A percentile compares a stretch with the other conserved stretches of the same genome.
phyloP scores from a whole-genome alignment of 2,797 vertebrate genomes.

The Cryptoblepharus egeriae region DNA sequence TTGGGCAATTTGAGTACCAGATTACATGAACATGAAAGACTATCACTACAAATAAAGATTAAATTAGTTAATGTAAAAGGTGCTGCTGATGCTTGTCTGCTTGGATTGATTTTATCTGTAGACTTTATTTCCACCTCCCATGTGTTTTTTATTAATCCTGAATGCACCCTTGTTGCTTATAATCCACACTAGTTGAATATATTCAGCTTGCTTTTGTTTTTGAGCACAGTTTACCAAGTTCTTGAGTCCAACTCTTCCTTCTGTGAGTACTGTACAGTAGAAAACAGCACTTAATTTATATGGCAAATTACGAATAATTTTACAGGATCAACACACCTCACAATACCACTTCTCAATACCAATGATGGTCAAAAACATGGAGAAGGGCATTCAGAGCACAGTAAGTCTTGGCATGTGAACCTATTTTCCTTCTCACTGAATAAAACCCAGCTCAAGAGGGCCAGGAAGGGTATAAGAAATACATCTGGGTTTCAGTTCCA shows the following conservation, averaged over 20 bases:
- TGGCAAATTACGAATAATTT: conserved; percentile 6
- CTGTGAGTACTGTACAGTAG: not conserved
- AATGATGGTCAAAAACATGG: accelerated
- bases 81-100: conserved; percentile 15
- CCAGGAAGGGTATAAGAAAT: not conserved
- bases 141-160: not conserved
- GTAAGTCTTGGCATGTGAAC: not conserved
- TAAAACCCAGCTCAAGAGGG: not conserved
- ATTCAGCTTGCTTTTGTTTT: not conserved
- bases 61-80: conserved; percentile 40
- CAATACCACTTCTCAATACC: not conserved
- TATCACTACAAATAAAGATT: conserved; percentile 18
- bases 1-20: conserved; percentile 12
- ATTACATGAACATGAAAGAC: conserved; percentile 1
- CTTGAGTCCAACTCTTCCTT: not conserved
- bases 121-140: conserved; percentile 27
- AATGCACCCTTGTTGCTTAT: not conserved
- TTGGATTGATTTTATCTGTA: conserved; percentile 14
- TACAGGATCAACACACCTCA: not conserved
- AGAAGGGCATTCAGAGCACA: not conserved
- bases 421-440: not conserved
- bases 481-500: not conserved
- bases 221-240: not conserved
- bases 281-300: not conserved
- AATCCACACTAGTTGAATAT: not conserved